These are phyloP conservation scores for Chrysocyon brachyurus DNA, from an alignment of 2,797 vertebrate species.

Conservation along the genomic window DNA sequence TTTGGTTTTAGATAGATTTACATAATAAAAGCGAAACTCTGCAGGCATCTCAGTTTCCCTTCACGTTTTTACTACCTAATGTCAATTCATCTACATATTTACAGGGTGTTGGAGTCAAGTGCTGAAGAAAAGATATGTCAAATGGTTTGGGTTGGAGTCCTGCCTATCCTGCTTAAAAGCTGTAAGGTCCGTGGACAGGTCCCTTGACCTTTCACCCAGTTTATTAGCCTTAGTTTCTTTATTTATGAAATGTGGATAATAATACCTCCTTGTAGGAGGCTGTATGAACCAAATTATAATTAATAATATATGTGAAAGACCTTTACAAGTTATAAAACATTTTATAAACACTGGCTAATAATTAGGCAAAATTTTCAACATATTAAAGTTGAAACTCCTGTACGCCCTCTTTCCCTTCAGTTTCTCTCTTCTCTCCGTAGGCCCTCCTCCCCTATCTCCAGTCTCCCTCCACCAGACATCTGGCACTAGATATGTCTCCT, in stretches of 20 bases:
- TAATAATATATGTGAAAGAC: neutral
- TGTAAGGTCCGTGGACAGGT: neutral
- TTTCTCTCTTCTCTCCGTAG: neutral
- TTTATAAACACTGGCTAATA: neutral
- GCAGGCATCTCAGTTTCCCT: constrained; percentile 29
- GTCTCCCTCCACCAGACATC: neutral
- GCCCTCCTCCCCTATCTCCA: neutral
- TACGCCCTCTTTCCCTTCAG: no score
- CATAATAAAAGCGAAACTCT: neutral
- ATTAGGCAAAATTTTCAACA: neutral
- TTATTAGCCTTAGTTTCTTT: constrained; percentile 16
- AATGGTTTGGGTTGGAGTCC: neutral
- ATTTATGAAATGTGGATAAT: neutral
- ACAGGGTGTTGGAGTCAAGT: neutral
- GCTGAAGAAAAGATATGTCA: neutral
- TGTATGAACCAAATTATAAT: neutral
- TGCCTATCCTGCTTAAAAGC: neutral
- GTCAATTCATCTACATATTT: constrained; percentile 25
- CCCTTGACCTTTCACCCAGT: neutral
- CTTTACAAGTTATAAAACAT: neutral
- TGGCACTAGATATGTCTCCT: neutral
- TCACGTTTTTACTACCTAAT: neutral
- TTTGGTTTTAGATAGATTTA: constrained; percentile 31
- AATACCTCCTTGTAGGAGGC: neutral
- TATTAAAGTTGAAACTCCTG: neutral